phyloP scores from a whole-genome alignment of 2,888 invertebrate species.

The Ochropleura leucogaster region DNA sequence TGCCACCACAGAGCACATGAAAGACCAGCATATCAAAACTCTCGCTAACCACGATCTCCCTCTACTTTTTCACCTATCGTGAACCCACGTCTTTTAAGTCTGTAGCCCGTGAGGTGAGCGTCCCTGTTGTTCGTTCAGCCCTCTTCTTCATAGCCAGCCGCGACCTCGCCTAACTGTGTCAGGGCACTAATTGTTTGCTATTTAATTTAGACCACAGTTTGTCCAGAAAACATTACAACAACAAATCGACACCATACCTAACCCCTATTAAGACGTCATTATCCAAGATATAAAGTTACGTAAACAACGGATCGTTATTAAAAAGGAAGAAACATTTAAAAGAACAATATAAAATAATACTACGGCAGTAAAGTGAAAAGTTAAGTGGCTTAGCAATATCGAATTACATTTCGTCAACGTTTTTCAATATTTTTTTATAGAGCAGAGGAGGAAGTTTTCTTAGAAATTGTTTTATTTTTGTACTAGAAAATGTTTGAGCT shows the following conservation, averaged over 20 bases:
- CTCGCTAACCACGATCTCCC: too few relatives aligned
- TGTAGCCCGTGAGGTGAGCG: too few relatives aligned
- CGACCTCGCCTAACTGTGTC: too few relatives aligned
- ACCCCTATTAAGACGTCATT: conserved; percentile 27
- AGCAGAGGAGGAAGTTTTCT: neutral
- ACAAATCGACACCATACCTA: neutral
- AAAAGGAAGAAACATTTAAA: conserved; percentile 33
- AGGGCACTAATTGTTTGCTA: too few relatives aligned
- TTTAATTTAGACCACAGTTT: too few relatives aligned
- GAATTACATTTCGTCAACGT: conserved; percentile 24
- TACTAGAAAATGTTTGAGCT: neutral
- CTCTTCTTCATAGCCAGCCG: too few relatives aligned
- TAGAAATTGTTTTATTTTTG: neutral
- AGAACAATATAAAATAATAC: conserved; percentile 30
- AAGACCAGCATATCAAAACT: too few relatives aligned
- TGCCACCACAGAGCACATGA: too few relatives aligned
- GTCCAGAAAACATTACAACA: too few relatives aligned
- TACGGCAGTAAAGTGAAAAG: conserved; percentile 34
- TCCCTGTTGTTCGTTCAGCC: too few relatives aligned
- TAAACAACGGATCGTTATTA: conserved; percentile 37
- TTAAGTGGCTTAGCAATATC: conserved; percentile 44
- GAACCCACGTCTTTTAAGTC: too few relatives aligned
- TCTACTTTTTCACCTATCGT: too few relatives aligned
- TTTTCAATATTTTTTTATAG: neutral
- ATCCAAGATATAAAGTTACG: conserved; percentile 39